phyloP scores from a whole-genome alignment of 2,888 invertebrate genomes.

The Cantharis rufa region DNA sequence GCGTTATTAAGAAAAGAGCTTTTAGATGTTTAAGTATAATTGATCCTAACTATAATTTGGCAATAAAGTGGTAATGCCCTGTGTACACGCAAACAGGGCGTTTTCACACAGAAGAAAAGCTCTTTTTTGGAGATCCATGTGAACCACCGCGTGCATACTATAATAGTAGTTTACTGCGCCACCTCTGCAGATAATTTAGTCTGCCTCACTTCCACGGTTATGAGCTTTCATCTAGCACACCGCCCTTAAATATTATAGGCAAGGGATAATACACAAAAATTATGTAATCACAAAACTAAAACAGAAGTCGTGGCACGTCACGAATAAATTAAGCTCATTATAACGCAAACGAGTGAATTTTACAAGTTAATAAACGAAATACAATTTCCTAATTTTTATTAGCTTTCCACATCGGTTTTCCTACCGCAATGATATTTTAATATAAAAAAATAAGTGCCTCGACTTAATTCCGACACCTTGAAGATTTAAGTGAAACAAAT shows the following conservation, averaged over 20 bases:
- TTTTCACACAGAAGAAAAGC: slow-evolving; percentile 24
- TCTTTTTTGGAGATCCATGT: slow-evolving; percentile 22
- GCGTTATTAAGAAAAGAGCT: not conserved
- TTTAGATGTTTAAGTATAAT: not conserved
- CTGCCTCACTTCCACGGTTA: slow-evolving; percentile 7
- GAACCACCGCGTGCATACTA: slow-evolving; percentile 21
- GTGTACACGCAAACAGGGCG: slow-evolving; percentile 26
- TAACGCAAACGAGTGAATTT: not conserved
- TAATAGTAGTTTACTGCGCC: slow-evolving; percentile 22
- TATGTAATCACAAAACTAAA: not conserved
- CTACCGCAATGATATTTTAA: not conserved
- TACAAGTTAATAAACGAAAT: not conserved
- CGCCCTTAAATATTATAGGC: not conserved
- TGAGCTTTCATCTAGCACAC: slow-evolving; percentile 6
- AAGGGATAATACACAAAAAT: not conserved
- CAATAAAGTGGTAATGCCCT: slow-evolving; percentile 28
- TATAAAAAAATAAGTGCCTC: no score
- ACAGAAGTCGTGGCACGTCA: not conserved
- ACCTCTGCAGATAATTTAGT: slow-evolving; percentile 25
- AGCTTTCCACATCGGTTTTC: not conserved
- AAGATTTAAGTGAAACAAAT: slow-evolving; percentile 1
- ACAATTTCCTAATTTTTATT: not conserved
- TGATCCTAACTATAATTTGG: slow-evolving; percentile 26
- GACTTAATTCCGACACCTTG: not conserved
- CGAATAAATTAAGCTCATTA: not conserved